Evolutionary conservation across 2,113 vertebrate species (phyloP).

Genomic region (Paramisgurnus dabryanus): DNA sequence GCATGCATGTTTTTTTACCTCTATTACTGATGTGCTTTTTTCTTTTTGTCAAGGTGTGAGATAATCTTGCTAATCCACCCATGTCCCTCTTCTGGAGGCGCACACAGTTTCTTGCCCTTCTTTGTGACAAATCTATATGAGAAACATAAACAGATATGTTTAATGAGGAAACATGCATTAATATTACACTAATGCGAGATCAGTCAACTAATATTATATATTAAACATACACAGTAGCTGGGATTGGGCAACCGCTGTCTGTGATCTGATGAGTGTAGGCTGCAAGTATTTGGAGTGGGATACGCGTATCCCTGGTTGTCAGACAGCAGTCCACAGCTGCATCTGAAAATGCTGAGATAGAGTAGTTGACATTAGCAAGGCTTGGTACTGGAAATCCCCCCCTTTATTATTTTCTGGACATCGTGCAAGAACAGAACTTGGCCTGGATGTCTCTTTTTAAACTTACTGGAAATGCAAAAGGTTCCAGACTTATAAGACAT

Average conservation of each 20-base stretch:
- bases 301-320: not conserved
- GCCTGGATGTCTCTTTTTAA: not conserved
- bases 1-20: not conserved
- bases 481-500: not conserved
- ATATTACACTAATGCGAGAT: not conserved
- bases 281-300: slow-evolving; percentile 33
- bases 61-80: slow-evolving; percentile 43
- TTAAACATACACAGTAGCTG: slow-evolving; percentile 52
- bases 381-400: not conserved
- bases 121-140: slow-evolving; percentile 50
- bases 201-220: not conserved
- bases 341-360: slow-evolving; percentile 30
- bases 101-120: slow-evolving; percentile 43
- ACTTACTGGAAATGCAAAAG: not conserved
- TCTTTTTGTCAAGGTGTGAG: slow-evolving; percentile 34
- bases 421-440: not conserved
- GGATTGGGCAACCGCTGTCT: slow-evolving; percentile 39
- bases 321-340: slow-evolving; percentile 45
- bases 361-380: not conserved
- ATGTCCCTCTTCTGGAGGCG: slow-evolving; percentile 25
- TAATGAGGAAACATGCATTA: not conserved
- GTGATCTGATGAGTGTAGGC: slow-evolving; percentile 29
- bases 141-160: not conserved
- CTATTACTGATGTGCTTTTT: not conserved
- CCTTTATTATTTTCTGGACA: not conserved